phyloP scores from a whole-genome alignment of 2,888 invertebrate species.

The Ectropis crepuscularia region DNA sequence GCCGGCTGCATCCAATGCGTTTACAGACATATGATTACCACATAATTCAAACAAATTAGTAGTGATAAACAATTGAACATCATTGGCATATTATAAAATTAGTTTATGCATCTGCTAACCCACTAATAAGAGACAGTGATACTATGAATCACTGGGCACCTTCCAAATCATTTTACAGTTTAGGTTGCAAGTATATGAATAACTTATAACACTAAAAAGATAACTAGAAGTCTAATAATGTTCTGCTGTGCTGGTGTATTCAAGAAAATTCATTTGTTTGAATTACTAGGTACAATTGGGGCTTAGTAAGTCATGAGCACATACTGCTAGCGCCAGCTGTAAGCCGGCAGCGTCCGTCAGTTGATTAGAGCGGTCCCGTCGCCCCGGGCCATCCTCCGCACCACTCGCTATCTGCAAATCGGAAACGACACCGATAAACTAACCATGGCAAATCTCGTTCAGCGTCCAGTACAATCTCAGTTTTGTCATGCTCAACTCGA shows the following conservation, averaged over 20 bases:
- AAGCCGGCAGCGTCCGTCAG: constrained; percentile 82
- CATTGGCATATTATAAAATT: too few species aligned
- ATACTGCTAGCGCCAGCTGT: constrained; percentile 81
- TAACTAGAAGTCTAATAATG: not conserved
- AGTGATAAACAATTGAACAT: too few species aligned
- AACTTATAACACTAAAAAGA: too few species aligned
- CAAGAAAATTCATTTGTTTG: constrained; percentile 8
- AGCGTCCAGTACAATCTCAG: constrained; percentile 31
- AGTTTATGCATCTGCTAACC: too few species aligned
- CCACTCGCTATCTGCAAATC: constrained; percentile 80
- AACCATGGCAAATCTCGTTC: constrained; percentile 57
- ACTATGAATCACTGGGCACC: too few species aligned
- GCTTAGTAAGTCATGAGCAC: constrained; percentile 41
- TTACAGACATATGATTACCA: too few species aligned
- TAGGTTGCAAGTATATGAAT: too few species aligned
- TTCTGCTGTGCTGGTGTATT: not conserved
- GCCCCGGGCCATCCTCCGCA: constrained; percentile 78
- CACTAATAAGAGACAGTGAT: too few species aligned
- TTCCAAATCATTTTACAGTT: too few species aligned
- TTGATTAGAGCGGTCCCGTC: constrained; percentile 75
- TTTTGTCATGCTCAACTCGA: constrained; percentile 11
- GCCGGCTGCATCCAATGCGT: too few species aligned
- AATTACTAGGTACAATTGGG: not conserved
- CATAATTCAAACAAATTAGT: too few species aligned
- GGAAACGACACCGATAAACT: constrained; percentile 80